phyloP scores from a whole-genome alignment of 2,888 invertebrate species.

The Petrophora chlorosata region DNA sequence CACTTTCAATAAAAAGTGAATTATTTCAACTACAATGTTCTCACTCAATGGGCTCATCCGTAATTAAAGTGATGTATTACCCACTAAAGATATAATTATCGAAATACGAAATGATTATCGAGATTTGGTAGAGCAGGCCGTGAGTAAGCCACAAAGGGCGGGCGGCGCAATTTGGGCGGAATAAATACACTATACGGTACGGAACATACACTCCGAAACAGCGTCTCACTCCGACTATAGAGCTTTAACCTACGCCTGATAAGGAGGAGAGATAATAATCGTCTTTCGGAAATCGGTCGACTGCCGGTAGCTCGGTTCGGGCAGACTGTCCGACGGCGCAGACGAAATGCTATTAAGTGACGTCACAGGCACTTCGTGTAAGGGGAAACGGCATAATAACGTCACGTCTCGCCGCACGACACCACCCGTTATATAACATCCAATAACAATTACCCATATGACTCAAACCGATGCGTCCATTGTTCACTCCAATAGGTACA shows the following conservation, averaged over 20 bases:
- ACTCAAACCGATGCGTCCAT: conserved; percentile 41
- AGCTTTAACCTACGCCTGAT: conserved; percentile 4
- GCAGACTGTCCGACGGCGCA: conserved; percentile 70
- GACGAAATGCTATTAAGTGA: conserved; percentile 67
- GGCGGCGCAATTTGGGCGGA: conserved; percentile 38
- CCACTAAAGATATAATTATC: conserved; percentile 11
- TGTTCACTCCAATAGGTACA: conserved; percentile 26
- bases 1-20: no score
- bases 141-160: conserved; percentile 52
- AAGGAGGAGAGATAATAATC: conserved; percentile 19
- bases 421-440: conserved; percentile 54
- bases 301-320: conserved; percentile 39
- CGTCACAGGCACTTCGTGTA: conserved; percentile 70
- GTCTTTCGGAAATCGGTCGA: conserved; percentile 30
- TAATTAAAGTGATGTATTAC: background rate
- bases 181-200: conserved; percentile 21
- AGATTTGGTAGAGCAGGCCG: conserved; percentile 22
- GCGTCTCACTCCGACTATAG: conserved; percentile 23
- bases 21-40: no score
- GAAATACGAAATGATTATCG: conserved; percentile 19
- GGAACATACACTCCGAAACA: conserved; percentile 12
- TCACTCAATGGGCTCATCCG: no score
- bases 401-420: conserved; percentile 36
- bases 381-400: conserved; percentile 55
- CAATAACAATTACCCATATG: conserved; percentile 51